Evolutionary conservation across 2,888 invertebrate genomes (phyloP), one percentile per base, ranked within the genome.

Genomic region (Ariolimax columbianus): DNA sequence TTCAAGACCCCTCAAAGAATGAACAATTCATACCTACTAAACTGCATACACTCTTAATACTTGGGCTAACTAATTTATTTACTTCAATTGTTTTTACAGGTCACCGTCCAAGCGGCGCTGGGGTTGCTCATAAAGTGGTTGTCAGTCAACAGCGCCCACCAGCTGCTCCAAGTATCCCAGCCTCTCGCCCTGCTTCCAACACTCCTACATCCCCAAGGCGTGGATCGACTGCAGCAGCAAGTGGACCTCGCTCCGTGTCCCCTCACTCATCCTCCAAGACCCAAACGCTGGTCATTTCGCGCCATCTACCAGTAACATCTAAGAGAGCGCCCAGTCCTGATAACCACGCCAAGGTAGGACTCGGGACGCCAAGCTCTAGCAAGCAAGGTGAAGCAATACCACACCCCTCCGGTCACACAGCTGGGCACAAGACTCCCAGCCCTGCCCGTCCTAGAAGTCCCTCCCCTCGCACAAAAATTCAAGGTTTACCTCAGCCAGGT

Each of bases 171-270:
- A 59, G 72, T 36, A 73, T 55, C 59, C n/a, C 82, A 40, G 51
- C 73, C 79, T 7, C 82, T 78, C 81, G 70, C 43, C 30, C 78
- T 2, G 55, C 51, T 26, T 73, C 73, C 33, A 84, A 78, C 66
- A 81, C 68, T 1, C 84, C 78, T 0, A 83, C 82, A 51, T 87
- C 87, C 14, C 86, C 87, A 14, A 72, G 87, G 2, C 79, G 86
- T 19, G 83, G 83, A 78, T 85, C 85, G 47, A 26, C 70, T 30
- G 59, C 80, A 3, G 72, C 78, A 30, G 70, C 55, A n/a, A 9
- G 77, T 9, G 23, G n/a, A 26, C 40, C 33, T 38, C 59, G 77
- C 33, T 77, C 80, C 7, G 36, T 30, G 0, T 85, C 85, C 30
- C 83, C 83, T 4, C 83, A 83, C 33, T 63, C 78, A 0, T 33